Percentiles rank a stretch among this genome's conserved stretches.
These are phyloP conservation scores for Pyrrhia umbra DNA, from an alignment of 2,888 invertebrate species.

Conservation along the genomic window DNA sequence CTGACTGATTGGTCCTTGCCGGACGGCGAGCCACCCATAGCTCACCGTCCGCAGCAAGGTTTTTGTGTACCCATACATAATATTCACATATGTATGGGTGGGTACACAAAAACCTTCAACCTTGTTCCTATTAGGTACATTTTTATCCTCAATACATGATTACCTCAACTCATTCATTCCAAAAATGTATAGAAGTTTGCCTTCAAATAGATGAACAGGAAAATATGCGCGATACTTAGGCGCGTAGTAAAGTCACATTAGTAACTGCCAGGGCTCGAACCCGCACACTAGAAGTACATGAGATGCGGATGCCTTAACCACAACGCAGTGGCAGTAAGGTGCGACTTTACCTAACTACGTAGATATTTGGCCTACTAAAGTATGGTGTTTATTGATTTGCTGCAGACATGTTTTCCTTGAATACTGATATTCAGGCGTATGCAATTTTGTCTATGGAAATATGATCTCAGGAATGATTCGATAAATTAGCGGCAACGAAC, in stretches of 20 bases:
- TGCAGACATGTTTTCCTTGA: slow-evolving; percentile 1
- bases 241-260: too few relatives aligned
- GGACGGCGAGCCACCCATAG: too few relatives aligned
- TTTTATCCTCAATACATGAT: too few relatives aligned
- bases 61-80: not conserved
- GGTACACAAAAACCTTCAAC: not conserved
- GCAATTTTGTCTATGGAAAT: slow-evolving; percentile 1
- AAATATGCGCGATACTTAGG: too few relatives aligned
- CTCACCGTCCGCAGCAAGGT: too few relatives aligned
- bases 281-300: too few relatives aligned
- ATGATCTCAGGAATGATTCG: slow-evolving; percentile 10
- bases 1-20: too few relatives aligned
- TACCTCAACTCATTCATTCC: not conserved
- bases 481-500: slow-evolving; percentile 21
- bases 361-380: not conserved
- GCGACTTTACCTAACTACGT: not conserved
- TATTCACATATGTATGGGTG: too few relatives aligned
- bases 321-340: too few relatives aligned
- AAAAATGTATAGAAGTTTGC: not conserved
- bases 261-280: too few relatives aligned
- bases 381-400: not conserved
- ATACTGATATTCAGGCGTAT: not conserved
- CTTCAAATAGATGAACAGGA: not conserved
- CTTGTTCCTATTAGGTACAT: not conserved
- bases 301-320: too few relatives aligned